Evolutionary conservation across 2,113 vertebrate genomes (phyloP).

Genomic region (Onychostoma macrolepis): DNA sequence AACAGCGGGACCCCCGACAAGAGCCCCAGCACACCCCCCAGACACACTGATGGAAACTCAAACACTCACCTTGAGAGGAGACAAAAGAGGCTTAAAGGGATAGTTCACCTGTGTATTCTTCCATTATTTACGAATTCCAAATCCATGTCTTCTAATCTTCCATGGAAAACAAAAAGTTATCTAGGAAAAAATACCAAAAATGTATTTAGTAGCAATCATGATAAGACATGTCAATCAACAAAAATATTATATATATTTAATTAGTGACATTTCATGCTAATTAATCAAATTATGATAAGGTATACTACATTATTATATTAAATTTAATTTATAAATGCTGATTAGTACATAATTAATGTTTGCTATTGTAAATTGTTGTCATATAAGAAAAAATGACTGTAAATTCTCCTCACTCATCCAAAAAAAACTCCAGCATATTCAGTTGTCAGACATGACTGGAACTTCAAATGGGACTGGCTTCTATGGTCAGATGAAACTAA

Average conservation of each 20-base stretch:
- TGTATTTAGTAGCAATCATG: background rate
- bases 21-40: constrained; percentile 3
- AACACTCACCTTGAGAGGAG: constrained; percentile 39
- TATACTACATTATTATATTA: background rate
- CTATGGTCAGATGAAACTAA: too few species aligned
- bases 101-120: background rate
- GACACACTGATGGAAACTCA: constrained; percentile 28
- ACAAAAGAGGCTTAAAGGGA: background rate
- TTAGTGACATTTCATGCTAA: background rate
- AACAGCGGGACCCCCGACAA: constrained; percentile 43
- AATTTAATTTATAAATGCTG: background rate
- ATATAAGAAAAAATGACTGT: background rate
- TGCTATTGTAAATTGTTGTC: background rate
- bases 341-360: background rate
- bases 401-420: too few species aligned
- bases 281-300: background rate
- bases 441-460: too few species aligned
- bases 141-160: background rate
- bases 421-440: too few species aligned
- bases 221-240: background rate
- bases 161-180: background rate
- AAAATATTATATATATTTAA: background rate
- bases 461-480: too few species aligned
- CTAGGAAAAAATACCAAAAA: background rate
- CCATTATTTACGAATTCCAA: background rate